phyloP scores from a whole-genome alignment of 1,140 invertebrate species.

The Aculops lycopersici region DNA sequence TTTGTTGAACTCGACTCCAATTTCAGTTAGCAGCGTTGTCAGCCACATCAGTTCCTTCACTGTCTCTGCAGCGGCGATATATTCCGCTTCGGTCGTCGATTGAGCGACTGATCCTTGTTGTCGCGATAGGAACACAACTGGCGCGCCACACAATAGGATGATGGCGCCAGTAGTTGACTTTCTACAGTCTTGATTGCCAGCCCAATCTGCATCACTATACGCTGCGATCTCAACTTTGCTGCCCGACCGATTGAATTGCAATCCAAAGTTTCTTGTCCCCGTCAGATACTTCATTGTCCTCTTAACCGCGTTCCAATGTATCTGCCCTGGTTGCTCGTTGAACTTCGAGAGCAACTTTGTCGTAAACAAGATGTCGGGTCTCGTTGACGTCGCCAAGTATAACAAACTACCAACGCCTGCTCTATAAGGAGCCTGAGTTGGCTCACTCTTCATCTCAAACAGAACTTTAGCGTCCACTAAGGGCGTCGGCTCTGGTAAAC shows the following conservation, averaged over 20 bases:
- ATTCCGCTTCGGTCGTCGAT: not conserved
- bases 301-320: slow-evolving; percentile 11
- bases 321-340: slow-evolving; percentile 6
- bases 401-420: slow-evolving; percentile 6
- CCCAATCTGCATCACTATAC: not conserved
- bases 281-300: slow-evolving; percentile 12
- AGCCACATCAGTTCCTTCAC: not conserved
- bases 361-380: slow-evolving; percentile 11
- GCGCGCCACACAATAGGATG: slow-evolving; percentile 9
- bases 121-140: slow-evolving; percentile 11
- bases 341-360: slow-evolving; percentile 7
- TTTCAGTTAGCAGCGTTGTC: slow-evolving; percentile 1
- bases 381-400: slow-evolving; percentile 6
- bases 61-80: not conserved
- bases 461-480: not conserved
- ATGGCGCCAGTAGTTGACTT: not conserved
- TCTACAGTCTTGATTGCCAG: not conserved
- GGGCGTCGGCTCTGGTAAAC: slow-evolving; percentile 11
- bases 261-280: slow-evolving; percentile 9
- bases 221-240: not conserved
- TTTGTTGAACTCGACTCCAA: not conserved
- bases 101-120: not conserved
- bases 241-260: slow-evolving; percentile 9
- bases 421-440: slow-evolving; percentile 6
- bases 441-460: slow-evolving; percentile 6